Evolutionary conservation across 2,113 vertebrate species (phyloP).

Genomic region (Dasypus novemcinctus): DNA sequence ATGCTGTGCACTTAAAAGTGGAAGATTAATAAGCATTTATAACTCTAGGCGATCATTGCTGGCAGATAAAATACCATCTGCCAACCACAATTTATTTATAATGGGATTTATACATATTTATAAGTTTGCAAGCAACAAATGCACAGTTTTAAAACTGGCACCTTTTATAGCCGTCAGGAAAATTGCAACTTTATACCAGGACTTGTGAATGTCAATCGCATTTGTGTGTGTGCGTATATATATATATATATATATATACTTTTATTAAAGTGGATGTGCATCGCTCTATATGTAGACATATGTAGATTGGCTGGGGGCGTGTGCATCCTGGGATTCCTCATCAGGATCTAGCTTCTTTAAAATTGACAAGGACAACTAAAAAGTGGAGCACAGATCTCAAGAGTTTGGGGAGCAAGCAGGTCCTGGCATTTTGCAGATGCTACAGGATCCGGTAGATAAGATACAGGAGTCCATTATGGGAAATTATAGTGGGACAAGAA

Average conservation of each 20-base stretch:
- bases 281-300: background rate
- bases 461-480: background rate
- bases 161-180: conserved; percentile 67
- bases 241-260: background rate
- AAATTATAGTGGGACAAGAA: too few species aligned
- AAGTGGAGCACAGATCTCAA: background rate
- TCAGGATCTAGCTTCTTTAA: background rate
- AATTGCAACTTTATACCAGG: conserved; percentile 42
- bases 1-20: conserved; percentile 17
- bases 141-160: conserved; percentile 65
- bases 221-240: background rate
- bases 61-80: conserved; percentile 69
- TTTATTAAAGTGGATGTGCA: too few species aligned
- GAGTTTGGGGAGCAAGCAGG: background rate
- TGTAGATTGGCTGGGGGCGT: accelerated
- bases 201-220: conserved; percentile 42
- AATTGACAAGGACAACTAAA: background rate
- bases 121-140: conserved; percentile 70
- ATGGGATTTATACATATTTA: conserved; percentile 74
- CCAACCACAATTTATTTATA: conserved; percentile 68
- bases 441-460: background rate
- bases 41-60: conserved; percentile 28
- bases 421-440: too few species aligned
- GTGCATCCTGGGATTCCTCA: background rate
- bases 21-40: conserved; percentile 56